Base-by-base conservation (phyloP, 2,113 vertebrate species). In the Formicarius rufipectus region DNA sequence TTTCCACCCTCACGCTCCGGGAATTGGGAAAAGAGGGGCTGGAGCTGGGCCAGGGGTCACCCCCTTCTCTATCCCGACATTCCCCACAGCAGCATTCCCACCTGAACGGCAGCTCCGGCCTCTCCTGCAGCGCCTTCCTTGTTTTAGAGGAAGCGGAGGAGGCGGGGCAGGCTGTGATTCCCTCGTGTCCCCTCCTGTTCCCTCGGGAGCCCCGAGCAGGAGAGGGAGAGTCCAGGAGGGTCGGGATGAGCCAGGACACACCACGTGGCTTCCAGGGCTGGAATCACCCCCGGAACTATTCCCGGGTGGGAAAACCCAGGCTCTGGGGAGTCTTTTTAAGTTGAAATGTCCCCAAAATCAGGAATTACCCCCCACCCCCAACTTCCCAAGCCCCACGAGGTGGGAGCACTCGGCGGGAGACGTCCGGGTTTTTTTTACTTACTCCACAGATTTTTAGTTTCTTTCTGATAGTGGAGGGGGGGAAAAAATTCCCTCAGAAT, bases 401-500 rank as follows among this genome's bases (percentile, higher is more conserved):
- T 77, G 72, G 95, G 85, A 93, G 85, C 90, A 0, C 84, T 97
- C 59, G 18, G 87, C 42, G 5, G 95, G 97, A 94, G 95, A 95
- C 95, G 89, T 96, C 93, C 15, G 12, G 53, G 62, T 49, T 72
- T 98, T 98, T 97, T 98, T 97, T 98, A 98, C 93, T 97, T 96
- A 94, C 67, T 73, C 97, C 96, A 97, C 88, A 92, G 96, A 96
- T 98, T 98, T 98, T 98, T 98, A 98, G 97, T 98, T 98, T 93
- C 94, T 96, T 98, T 98, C 97, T 88, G 89, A 86, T 97, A 97
- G 97, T 66, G 95, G 95, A 93, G 78, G 42, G 35, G 59, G 6
- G 35, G 3, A n/a, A 25, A 42, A 52, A 35, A 25, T 49, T 40
- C 20, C 72, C 53, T 13, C 19, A 63, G 79, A 88, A 71, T 77